Base-by-base conservation (phyloP, 23 tunicate genomes). In the Diplosoma virens region DNA sequence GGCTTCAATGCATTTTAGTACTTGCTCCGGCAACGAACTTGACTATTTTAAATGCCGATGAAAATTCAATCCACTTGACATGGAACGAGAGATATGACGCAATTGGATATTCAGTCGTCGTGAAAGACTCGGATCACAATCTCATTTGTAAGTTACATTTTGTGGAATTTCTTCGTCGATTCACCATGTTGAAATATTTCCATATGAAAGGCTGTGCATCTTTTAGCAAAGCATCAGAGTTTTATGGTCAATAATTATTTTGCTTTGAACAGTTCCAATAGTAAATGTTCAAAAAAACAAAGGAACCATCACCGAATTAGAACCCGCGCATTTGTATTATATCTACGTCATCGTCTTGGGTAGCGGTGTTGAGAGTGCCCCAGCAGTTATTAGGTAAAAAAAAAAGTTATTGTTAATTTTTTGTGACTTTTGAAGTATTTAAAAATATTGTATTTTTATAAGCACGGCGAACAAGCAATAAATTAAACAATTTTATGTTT, bases 121-220 rank as follows among this genome's bases (percentile, higher is more conserved):
- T 61, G 35, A 61, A 61, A 29, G 35, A 61, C n/a, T 6, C 9
- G 30, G 30, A 29, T 29, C 35, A 27, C 9, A 29, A 61, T n/a
- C 69, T 6, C 6, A 28, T 61, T 29, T 35, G 69, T 61, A 61
- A 61, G 69, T 61, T 26, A n/a, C n/a, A n/a, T n/a, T n/a, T n/a
- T n/a, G n/a, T n/a, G n/a, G n/a, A n/a, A n/a, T n/a, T n/a, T n/a
- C n/a, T n/a, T n/a, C n/a, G n/a, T n/a, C n/a, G n/a, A n/a, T n/a
- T n/a, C n/a, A n/a, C n/a, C n/a, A n/a, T n/a, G n/a, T n/a, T n/a
- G n/a, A n/a, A n/a, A n/a, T n/a, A n/a, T n/a, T n/a, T n/a, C n/a
- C n/a, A n/a, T n/a, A n/a, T n/a, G n/a, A n/a, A n/a, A n/a, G n/a
- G n/a, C n/a, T n/a, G n/a, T n/a, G n/a, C n/a, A n/a, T n/a, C n/a